phyloP scores from a whole-genome alignment of 2,797 vertebrate species.

The Columba guinea region DNA sequence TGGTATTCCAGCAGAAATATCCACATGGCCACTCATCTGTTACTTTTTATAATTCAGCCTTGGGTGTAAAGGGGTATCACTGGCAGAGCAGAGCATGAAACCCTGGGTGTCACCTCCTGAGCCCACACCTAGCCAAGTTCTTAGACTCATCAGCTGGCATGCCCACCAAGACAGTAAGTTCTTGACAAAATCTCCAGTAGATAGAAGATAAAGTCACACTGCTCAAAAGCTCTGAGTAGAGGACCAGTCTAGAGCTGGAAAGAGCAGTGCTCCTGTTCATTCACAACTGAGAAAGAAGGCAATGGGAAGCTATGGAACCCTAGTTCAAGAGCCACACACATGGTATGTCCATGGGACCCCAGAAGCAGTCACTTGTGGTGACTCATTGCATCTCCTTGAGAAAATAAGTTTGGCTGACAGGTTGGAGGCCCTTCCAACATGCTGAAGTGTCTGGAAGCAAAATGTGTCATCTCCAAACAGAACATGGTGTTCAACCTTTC shows the following conservation, averaged over 20 bases:
- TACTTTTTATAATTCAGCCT: neutral
- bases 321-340: neutral
- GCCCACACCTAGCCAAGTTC: neutral
- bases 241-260: neutral
- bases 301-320: too few species aligned
- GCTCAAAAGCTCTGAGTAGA: neutral
- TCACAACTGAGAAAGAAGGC: neutral
- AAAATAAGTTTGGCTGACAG: neutral
- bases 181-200: neutral
- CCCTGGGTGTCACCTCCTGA: neutral
- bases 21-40: neutral
- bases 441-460: neutral
- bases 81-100: neutral
- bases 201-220: neutral
- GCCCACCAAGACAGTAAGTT: neutral
- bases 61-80: neutral
- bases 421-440: neutral
- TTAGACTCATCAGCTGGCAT: neutral
- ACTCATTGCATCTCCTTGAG: neutral
- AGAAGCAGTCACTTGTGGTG: neutral
- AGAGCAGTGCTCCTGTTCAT: neutral
- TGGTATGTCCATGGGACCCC: neutral
- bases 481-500: neutral
- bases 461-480: neutral
- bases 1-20: neutral